Percentiles rank a stretch among this genome's conserved stretches.
These are phyloP conservation scores for Lasioglossum figueresi DNA, from an alignment of 2,888 invertebrate species.

Conservation along the genomic window DNA sequence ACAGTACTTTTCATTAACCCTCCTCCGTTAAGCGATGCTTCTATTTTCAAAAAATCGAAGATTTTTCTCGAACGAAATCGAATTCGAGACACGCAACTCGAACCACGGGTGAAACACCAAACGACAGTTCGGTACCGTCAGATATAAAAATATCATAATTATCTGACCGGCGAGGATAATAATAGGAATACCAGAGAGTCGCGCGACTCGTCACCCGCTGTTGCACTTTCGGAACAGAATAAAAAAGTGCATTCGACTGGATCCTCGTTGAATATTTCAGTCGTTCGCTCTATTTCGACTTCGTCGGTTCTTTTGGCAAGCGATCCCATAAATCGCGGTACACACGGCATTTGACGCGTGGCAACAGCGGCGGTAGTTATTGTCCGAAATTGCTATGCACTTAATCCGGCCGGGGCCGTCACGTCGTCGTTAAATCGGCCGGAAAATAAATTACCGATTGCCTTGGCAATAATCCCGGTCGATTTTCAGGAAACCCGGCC, in stretches of 20 bases:
- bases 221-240: neutral
- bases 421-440: constrained; percentile 65
- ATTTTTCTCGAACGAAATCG: neutral
- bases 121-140: neutral
- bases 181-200: neutral
- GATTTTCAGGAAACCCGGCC: constrained; percentile 45
- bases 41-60: neutral
- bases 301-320: neutral
- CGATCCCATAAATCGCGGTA: neutral
- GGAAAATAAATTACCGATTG: constrained; percentile 77
- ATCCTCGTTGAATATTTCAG: neutral
- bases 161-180: neutral
- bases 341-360: constrained; percentile 12
- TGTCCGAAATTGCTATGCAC: constrained; percentile 39
- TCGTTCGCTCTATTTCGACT: neutral
- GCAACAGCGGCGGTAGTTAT: constrained; percentile 21
- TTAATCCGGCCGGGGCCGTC: constrained; percentile 43
- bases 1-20: neutral
- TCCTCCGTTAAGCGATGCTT: too few relatives aligned
- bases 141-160: neutral
- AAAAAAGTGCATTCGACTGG: neutral
- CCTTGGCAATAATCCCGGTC: constrained; percentile 75
- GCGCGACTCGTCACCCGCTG: neutral
- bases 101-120: neutral
- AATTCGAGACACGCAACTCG: neutral